Conservation (phyloP, 2,888 invertebrate species). For the Mesorhabditis sp. region DNA sequence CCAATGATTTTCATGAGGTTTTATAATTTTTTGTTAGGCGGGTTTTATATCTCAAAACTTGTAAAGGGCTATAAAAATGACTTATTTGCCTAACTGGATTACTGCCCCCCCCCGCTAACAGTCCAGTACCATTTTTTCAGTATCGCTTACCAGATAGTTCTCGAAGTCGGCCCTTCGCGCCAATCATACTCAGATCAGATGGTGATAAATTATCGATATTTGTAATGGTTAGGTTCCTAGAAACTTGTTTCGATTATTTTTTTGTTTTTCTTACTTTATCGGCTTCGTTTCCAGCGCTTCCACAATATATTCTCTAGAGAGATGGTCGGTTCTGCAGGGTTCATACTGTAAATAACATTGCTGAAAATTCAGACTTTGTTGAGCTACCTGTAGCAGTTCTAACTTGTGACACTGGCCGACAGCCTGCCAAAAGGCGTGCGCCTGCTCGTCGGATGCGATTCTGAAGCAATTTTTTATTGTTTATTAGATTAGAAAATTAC, state of each 20-base stretch:
- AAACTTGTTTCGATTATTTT: too few relatives aligned
- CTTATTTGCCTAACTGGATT: too few relatives aligned
- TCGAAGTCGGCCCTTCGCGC: not conserved
- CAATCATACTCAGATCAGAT: not conserved
- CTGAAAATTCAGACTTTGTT: not conserved
- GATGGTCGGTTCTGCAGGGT: not conserved
- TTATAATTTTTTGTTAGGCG: too few relatives aligned
- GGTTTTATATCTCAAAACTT: too few relatives aligned
- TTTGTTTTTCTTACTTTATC: not conserved
- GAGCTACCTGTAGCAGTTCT: not conserved
- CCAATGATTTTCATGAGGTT: too few relatives aligned
- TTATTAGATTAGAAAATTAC: not conserved
- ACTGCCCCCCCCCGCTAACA: too few relatives aligned
- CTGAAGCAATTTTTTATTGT: not conserved
- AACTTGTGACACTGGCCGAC: not conserved
- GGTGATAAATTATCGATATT: not conserved
- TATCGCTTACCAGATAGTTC: not conserved
- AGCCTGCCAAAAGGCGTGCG: not conserved
- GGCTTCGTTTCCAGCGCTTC: not conserved
- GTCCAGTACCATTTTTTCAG: too few relatives aligned
- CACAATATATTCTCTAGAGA: not conserved
- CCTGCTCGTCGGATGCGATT: not conserved
- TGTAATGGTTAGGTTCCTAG: not conserved
- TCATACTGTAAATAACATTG: not conserved
- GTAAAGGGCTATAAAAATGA: too few relatives aligned